A percentile compares a stretch with the other conserved stretches of the same genome.
phyloP scores from a whole-genome alignment of 2,888 invertebrate species.

The Phengaris arion region DNA sequence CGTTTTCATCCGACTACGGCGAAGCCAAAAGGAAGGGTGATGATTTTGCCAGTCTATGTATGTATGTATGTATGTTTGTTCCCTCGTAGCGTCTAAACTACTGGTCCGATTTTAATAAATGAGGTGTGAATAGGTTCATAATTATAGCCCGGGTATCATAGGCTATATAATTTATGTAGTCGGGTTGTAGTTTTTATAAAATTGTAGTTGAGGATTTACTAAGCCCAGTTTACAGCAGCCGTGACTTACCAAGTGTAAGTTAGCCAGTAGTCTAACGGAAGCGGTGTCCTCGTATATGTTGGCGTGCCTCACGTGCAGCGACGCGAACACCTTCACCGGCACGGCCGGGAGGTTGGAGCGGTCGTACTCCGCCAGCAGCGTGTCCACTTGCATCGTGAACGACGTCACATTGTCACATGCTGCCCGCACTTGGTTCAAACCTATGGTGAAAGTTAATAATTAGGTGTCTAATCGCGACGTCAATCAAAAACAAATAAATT shows the following conservation, averaged over 20 bases:
- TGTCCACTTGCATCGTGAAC: constrained; percentile 56
- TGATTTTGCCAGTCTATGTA: too few species aligned
- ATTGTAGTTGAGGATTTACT: too few species aligned
- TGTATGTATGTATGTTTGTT: too few species aligned
- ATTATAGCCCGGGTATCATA: too few species aligned
- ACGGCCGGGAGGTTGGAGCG: constrained; percentile 52
- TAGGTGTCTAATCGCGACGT: not conserved
- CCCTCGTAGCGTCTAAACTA: too few species aligned
- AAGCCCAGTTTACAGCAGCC: too few species aligned
- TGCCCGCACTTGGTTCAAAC: not conserved
- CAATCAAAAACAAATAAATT: not conserved
- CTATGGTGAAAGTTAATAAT: not conserved
- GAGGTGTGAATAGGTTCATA: too few species aligned
- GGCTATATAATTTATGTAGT: too few species aligned
- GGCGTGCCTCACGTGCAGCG: constrained; percentile 81
- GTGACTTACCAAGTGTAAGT: constrained; percentile 78
- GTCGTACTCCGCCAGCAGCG: constrained; percentile 67
- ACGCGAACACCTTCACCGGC: constrained; percentile 71
- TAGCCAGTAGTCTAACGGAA: constrained; percentile 69
- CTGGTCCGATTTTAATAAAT: too few species aligned
- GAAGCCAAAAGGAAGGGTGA: too few species aligned
- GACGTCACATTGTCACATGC: constrained; percentile 53
- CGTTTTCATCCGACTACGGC: too few species aligned
- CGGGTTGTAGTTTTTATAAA: too few species aligned
- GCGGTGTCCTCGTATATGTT: constrained; percentile 82